These are phyloP conservation scores for Tuberolachnus salignus DNA, from an alignment of 2,888 invertebrate genomes.

Conservation along the genomic window DNA sequence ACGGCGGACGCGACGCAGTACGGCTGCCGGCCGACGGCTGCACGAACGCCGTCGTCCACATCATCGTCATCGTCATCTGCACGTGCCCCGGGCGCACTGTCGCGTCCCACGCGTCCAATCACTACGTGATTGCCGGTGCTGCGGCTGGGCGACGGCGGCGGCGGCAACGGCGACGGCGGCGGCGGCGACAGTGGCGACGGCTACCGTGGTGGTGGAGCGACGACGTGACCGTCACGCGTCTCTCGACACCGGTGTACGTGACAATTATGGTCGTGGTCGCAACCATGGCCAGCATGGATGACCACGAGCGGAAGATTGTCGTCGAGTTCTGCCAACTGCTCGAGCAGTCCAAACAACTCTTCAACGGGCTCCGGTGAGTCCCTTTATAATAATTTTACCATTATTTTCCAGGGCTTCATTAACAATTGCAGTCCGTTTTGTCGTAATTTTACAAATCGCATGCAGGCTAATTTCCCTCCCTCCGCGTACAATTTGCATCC, in stretches of 20 bases:
- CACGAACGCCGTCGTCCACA: not conserved
- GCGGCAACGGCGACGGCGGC: not conserved
- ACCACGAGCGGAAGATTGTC: conserved; percentile 88
- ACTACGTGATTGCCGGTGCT: conserved; percentile 33
- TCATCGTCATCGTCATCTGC: not conserved
- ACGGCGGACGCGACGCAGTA: conserved; percentile 13
- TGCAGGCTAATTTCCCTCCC: too few species aligned
- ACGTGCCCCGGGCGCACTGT: not conserved
- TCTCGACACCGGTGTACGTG: conserved; percentile 29
- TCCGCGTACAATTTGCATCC: too few species aligned
- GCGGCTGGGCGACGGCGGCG: not conserved
- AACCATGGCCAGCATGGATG: conserved; percentile 77
- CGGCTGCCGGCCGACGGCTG: not conserved
- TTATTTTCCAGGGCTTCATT: too few species aligned
- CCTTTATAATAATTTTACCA: too few species aligned
- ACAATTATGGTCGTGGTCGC: conserved; percentile 60
- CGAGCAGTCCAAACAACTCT: conserved; percentile 95
- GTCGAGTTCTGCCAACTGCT: conserved; percentile 94
- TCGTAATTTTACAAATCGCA: too few species aligned
- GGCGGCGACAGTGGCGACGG: not conserved
- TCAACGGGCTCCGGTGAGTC: conserved; percentile 87
- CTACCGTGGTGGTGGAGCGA: conserved; percentile 28
- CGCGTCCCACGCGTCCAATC: not conserved
- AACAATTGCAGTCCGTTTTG: too few species aligned
- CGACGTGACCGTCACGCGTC: conserved; percentile 36